These are phyloP conservation scores for Anaspis maculata DNA, from an alignment of 2,888 invertebrate genomes.

Conservation along the genomic window DNA sequence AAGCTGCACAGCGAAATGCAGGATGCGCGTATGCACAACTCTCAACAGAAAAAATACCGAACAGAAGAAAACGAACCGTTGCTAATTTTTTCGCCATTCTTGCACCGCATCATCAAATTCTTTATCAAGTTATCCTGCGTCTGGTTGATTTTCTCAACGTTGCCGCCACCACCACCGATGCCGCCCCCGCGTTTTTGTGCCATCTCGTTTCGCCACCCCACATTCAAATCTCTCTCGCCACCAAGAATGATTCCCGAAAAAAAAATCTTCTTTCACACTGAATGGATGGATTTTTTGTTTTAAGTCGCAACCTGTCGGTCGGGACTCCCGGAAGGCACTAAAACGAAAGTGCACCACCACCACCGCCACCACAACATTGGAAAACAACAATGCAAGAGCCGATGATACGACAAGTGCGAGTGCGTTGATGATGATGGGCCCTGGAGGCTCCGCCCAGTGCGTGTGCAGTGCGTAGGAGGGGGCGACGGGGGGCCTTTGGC, in stretches of 20 bases:
- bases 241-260: neutral
- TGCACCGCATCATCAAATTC: conserved; percentile 32
- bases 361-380: too few species aligned
- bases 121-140: conserved; percentile 32
- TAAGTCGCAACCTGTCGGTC: neutral
- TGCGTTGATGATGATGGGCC: conserved; percentile 27
- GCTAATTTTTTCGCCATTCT: conserved; percentile 24
- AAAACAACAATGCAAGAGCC: conserved; percentile 31
- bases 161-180: neutral
- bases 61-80: conserved; percentile 20
- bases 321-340: conserved; percentile 19
- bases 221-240: neutral
- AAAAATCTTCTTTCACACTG: conserved; percentile 1
- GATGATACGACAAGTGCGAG: conserved; percentile 31
- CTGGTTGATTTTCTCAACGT: conserved; percentile 25
- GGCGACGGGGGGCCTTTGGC: conserved; percentile 20
- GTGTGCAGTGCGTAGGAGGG: conserved; percentile 34
- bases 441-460: conserved; percentile 35
- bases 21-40: too few species aligned
- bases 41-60: too few species aligned
- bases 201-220: conserved; percentile 11
- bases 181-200: conserved; percentile 12
- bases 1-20: too few species aligned
- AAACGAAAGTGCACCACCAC: conserved; percentile 14
- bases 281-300: too few species aligned